Conservation (phyloP, 2,888 invertebrate genomes). For the Troides helena region DNA sequence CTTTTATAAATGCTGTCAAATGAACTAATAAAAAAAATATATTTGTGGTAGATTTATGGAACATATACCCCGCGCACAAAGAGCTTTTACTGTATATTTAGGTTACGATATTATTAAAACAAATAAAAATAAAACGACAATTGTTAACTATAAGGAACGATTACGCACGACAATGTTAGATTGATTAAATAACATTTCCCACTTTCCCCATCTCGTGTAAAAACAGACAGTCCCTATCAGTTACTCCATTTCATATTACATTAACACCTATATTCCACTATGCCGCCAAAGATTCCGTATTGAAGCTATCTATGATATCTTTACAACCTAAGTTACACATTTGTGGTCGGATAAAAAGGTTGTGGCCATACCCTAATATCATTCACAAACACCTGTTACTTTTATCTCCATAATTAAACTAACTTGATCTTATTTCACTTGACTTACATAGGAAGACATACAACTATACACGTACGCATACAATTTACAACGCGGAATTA, state of each 20-base stretch:
- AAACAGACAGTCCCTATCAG: constrained; percentile 57
- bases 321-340: constrained; percentile 59
- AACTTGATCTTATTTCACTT: constrained; percentile 59
- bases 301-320: constrained; percentile 57
- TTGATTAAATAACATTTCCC: too few species aligned
- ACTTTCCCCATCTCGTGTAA: constrained; percentile 45
- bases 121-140: too few species aligned
- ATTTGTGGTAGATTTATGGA: too few species aligned
- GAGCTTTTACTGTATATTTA: too few species aligned
- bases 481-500: constrained; percentile 50
- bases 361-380: constrained; percentile 61
- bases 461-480: constrained; percentile 66
- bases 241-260: constrained; percentile 54
- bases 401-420: constrained; percentile 53
- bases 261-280: constrained; percentile 52
- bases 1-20: too few species aligned
- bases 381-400: constrained; percentile 50
- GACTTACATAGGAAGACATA: constrained; percentile 78
- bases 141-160: too few species aligned
- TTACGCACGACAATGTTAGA: too few species aligned
- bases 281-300: constrained; percentile 50
- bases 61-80: too few species aligned
- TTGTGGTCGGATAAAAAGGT: constrained; percentile 69
- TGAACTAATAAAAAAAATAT: too few species aligned
- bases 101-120: too few species aligned